These are phyloP conservation scores for Drosophila mayri DNA, from an alignment of 1,140 invertebrate species.

Conservation along the genomic window DNA sequence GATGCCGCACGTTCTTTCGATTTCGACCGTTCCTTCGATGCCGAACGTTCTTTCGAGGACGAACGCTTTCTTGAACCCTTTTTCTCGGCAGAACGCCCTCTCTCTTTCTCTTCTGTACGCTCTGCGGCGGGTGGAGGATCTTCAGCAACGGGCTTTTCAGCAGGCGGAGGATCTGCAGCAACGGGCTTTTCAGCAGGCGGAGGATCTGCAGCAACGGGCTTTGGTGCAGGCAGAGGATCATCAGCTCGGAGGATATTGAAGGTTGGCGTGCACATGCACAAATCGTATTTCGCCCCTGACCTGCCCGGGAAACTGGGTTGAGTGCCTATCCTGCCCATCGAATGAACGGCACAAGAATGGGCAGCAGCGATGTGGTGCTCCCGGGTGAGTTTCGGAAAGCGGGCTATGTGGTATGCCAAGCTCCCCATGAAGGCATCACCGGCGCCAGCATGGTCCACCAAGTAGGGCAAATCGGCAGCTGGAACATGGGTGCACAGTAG, in stretches of 20 bases:
- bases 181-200: too few species aligned
- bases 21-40: too few species aligned
- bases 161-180: too few species aligned
- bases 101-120: too few species aligned
- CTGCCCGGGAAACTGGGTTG: slow-evolving; percentile 87
- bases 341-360: slow-evolving; percentile 90
- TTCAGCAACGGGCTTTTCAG: too few species aligned
- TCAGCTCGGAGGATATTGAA: slow-evolving; percentile 27
- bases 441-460: slow-evolving; percentile 95
- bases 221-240: too few species aligned
- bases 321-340: slow-evolving; percentile 92
- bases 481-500: slow-evolving; percentile 85
- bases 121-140: too few species aligned
- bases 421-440: slow-evolving; percentile 96
- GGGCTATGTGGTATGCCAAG: slow-evolving; percentile 91
- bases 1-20: too few species aligned
- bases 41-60: too few species aligned
- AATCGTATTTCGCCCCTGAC: neutral
- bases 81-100: too few species aligned
- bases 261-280: slow-evolving; percentile 19
- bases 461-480: slow-evolving; percentile 87
- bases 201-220: too few species aligned
- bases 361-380: slow-evolving; percentile 89
- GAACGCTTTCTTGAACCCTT: too few species aligned
- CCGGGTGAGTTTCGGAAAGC: slow-evolving; percentile 87